Evolutionary conservation across 2,888 invertebrate species (phyloP).

Genomic region (Tachystola acroxantha): DNA sequence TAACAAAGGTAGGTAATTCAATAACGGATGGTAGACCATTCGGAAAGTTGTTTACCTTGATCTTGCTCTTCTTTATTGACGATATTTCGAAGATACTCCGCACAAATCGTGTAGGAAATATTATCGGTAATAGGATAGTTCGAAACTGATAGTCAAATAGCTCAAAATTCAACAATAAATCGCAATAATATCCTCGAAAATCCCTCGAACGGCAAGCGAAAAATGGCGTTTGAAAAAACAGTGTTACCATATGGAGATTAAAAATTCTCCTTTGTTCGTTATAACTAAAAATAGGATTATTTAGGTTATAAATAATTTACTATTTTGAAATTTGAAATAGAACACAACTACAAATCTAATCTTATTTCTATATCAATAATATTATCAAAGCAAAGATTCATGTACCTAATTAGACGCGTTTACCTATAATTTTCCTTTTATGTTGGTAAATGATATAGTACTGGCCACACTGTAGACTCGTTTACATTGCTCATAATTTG

Average conservation of each 20-base stretch:
- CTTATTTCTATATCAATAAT: too few species aligned
- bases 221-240: slow-evolving; percentile 43
- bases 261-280: neutral
- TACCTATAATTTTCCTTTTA: too few species aligned
- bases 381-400: too few species aligned
- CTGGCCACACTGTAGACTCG: too few species aligned
- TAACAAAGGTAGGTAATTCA: slow-evolving; percentile 19
- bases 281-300: too few species aligned
- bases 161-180: slow-evolving; percentile 13
- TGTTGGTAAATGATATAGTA: too few species aligned
- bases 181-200: slow-evolving; percentile 20
- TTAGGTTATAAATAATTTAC: too few species aligned
- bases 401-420: too few species aligned
- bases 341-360: too few species aligned
- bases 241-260: slow-evolving; percentile 22
- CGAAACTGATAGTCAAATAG: slow-evolving; percentile 6
- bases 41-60: slow-evolving; percentile 50
- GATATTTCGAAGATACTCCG: neutral
- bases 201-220: slow-evolving; percentile 21
- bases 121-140: neutral
- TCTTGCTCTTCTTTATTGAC: slow-evolving; percentile 8
- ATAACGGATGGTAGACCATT: slow-evolving; percentile 21
- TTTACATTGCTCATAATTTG: too few species aligned
- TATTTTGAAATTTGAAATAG: too few species aligned
- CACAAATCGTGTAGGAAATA: neutral